These are phyloP conservation scores for Cheilosia pagana DNA, from an alignment of 2,888 invertebrate species.

Conservation along the genomic window DNA sequence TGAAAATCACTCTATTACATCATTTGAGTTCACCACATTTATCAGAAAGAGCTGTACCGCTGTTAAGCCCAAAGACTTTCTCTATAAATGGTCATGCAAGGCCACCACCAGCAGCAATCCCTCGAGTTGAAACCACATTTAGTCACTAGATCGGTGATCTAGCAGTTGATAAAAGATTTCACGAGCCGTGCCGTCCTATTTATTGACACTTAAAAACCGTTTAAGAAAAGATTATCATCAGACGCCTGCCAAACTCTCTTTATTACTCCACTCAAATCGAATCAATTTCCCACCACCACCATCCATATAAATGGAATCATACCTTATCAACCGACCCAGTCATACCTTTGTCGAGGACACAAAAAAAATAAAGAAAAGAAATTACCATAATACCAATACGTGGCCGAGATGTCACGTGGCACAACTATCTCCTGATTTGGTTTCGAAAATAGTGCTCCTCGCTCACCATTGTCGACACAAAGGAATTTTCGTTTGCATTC, in stretches of 20 bases:
- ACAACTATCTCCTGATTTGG: constrained; percentile 71
- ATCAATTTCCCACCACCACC: background rate
- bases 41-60: too few relatives aligned
- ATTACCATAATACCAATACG: constrained; percentile 59
- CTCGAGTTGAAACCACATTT: too few relatives aligned
- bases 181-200: too few relatives aligned
- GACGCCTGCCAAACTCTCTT: background rate
- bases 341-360: background rate
- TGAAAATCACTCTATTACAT: too few relatives aligned
- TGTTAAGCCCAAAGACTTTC: too few relatives aligned
- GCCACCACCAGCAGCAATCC: too few relatives aligned
- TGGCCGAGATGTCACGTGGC: constrained; percentile 65
- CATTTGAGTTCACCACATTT: too few relatives aligned
- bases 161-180: too few relatives aligned
- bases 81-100: too few relatives aligned
- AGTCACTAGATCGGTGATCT: too few relatives aligned
- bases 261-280: constrained; percentile 2
- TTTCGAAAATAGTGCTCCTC: constrained; percentile 55
- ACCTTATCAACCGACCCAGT: constrained; percentile 9
- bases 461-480: constrained; percentile 59
- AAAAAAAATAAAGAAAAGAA: constrained; percentile 3
- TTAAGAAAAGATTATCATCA: background rate
- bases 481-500: constrained; percentile 52
- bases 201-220: background rate
- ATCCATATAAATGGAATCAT: constrained; percentile 8